phyloP scores from a whole-genome alignment of 2,888 invertebrate genomes.

The Ormyrus nitidulus region DNA sequence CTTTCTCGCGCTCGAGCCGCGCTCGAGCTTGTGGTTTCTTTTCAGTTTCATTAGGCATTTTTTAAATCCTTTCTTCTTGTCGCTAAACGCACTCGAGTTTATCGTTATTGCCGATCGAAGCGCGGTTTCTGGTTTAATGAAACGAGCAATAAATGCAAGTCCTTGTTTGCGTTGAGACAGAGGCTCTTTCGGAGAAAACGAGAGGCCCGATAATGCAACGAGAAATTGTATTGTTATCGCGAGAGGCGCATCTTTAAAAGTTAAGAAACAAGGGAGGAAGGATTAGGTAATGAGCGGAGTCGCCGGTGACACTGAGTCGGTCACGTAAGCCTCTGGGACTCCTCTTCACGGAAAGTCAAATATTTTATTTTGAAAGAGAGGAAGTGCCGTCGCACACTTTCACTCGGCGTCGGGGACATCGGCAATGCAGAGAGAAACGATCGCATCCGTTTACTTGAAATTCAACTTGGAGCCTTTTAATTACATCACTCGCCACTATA shows the following conservation, averaged over 20 bases:
- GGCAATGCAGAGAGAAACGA: constrained; percentile 36
- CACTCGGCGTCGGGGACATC: constrained; percentile 32
- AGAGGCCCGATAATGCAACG: not conserved
- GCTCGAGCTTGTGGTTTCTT: constrained; percentile 7
- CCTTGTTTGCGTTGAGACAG: not conserved
- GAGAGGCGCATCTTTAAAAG: constrained; percentile 13
- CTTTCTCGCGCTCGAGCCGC: constrained; percentile 23
- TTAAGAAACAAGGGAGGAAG: constrained; percentile 49
- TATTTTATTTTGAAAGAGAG: constrained; percentile 65
- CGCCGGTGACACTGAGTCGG: constrained; percentile 46
- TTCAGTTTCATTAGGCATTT: constrained; percentile 39
- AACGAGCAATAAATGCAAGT: too few relatives aligned
- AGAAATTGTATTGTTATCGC: constrained; percentile 27
- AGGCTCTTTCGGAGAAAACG: not conserved
- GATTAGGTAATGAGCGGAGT: constrained; percentile 48
- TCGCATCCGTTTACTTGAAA: constrained; percentile 47
- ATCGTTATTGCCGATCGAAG: not conserved
- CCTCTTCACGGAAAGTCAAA: constrained; percentile 53
- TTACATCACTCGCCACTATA: constrained; percentile 29
- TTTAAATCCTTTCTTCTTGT: not conserved
- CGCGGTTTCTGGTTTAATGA: not conserved
- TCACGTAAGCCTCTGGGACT: constrained; percentile 47
- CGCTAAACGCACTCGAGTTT: not conserved
- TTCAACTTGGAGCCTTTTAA: constrained; percentile 37
- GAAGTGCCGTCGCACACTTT: constrained; percentile 66